Percentiles rank a stretch among this genome's conserved stretches.
Evolutionary conservation across 2,888 invertebrate species (phyloP).

Genomic region (Melangyna quadrimaculata): DNA sequence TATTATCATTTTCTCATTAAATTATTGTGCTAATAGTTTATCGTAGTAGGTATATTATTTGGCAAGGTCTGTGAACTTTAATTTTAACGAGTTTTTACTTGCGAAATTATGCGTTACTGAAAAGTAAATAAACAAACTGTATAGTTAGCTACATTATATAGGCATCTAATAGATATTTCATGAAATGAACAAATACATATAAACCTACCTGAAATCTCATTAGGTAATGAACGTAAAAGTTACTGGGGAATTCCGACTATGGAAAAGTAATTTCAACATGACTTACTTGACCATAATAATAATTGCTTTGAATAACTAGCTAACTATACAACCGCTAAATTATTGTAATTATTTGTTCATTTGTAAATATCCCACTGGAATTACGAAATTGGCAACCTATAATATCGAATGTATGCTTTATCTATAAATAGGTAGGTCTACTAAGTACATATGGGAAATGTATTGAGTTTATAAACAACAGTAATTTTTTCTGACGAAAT

Average conservation of each 20-base stretch:
- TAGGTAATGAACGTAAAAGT: constrained; percentile 12
- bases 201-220: constrained; percentile 15
- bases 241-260: neutral
- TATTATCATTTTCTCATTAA: neutral
- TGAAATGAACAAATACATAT: neutral
- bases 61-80: constrained; percentile 5
- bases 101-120: neutral
- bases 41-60: neutral
- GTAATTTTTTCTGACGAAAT: neutral
- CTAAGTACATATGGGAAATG: neutral
- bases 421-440: neutral
- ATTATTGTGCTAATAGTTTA: neutral
- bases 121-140: neutral
- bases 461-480: neutral
- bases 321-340: neutral
- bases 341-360: neutral
- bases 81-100: constrained; percentile 1
- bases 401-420: neutral
- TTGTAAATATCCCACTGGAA: neutral
- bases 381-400: neutral
- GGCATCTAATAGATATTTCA: neutral
- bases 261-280: constrained; percentile 10
- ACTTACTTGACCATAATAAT: neutral
- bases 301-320: neutral
- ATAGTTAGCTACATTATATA: neutral